Percentiles rank a stretch among this genome's conserved stretches.
Conservation (phyloP, 64 coral and sea anemone species). For the Montipora cactus region DNA sequence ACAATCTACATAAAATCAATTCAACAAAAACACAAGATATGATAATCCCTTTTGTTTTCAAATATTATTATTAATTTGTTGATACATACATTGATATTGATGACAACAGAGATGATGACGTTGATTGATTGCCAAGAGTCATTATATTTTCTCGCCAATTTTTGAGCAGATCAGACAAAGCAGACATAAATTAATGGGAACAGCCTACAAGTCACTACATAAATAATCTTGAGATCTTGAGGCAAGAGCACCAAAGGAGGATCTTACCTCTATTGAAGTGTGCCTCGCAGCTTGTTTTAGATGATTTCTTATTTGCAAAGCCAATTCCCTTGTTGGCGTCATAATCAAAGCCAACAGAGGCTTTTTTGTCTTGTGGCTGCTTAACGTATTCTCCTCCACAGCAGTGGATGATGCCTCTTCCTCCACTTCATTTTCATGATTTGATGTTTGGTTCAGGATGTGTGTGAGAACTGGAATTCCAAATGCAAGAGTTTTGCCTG, state of each 20-base stretch:
- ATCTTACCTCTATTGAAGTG: constrained; percentile 70
- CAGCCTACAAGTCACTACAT: no score
- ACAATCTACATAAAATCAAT: constrained; percentile 60
- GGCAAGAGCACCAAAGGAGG: background rate
- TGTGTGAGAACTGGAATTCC: constrained; percentile 89
- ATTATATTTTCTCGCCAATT: no score
- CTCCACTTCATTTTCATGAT: background rate
- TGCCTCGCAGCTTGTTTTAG: constrained; percentile 75
- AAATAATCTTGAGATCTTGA: no score
- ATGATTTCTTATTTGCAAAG: constrained; percentile 87
- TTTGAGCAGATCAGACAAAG: no score
- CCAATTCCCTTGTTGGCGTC: constrained; percentile 94
- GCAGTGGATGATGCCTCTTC: no score
- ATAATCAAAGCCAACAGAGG: constrained; percentile 82
- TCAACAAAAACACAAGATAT: background rate
- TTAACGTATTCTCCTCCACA: no score
- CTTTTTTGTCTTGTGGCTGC: background rate
- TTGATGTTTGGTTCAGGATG: constrained; percentile 46
- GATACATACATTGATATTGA: no score
- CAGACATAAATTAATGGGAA: no score
- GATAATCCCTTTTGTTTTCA: no score
- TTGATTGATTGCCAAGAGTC: no score
- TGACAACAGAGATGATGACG: no score
- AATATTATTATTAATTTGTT: no score
- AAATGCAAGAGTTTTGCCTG: constrained; percentile 97